A percentile compares a stretch with the other conserved stretches of the same genome.
These are phyloP conservation scores for Lasioglossum leucozonium DNA, from an alignment of 2,888 invertebrate genomes.

Conservation along the genomic window DNA sequence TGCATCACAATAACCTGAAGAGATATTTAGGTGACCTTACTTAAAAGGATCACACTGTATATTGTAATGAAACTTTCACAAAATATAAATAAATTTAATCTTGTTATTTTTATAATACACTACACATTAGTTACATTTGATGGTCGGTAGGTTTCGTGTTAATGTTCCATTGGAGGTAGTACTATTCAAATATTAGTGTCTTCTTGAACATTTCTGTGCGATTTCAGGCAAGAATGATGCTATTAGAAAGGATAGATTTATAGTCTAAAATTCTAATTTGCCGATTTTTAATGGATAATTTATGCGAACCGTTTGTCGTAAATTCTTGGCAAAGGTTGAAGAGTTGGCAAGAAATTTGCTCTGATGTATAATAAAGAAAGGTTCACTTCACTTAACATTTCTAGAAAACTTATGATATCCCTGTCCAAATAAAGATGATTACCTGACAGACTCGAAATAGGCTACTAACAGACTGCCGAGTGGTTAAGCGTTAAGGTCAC, in stretches of 20 bases:
- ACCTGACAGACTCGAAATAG: neutral
- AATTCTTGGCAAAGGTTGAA: neutral
- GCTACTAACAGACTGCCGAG: neutral
- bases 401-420: neutral
- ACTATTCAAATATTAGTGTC: too few species aligned
- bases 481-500: slow-evolving; percentile 40
- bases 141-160: too few species aligned
- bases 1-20: too few species aligned
- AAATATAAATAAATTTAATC: too few species aligned
- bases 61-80: too few species aligned
- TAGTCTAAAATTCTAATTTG: neutral
- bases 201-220: neutral
- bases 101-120: too few species aligned
- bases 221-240: neutral
- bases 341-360: neutral
- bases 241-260: too few species aligned
- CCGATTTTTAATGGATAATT: neutral
- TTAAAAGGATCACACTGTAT: too few species aligned
- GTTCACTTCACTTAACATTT: neutral
- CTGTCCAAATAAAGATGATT: neutral
- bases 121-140: too few species aligned
- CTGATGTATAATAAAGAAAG: neutral
- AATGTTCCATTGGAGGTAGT: neutral
- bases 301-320: neutral
- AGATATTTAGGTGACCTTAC: too few species aligned